A percentile compares a stretch with the other conserved stretches of the same genome.
phyloP scores from a whole-genome alignment of 2,113 vertebrate species.

The Tragelaphus scriptus region DNA sequence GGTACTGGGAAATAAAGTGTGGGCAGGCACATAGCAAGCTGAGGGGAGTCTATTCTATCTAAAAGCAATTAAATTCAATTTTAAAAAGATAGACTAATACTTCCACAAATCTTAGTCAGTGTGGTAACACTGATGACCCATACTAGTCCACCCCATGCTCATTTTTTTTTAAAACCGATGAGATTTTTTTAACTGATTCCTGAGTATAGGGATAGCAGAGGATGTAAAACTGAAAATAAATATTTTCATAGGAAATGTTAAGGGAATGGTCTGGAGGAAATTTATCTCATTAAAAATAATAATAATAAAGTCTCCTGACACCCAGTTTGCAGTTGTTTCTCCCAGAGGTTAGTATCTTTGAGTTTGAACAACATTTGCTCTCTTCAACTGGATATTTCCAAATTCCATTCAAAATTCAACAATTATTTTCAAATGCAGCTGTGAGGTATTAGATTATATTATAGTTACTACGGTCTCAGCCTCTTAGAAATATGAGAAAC shows the following conservation, averaged over 20 bases:
- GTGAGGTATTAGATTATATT: background rate
- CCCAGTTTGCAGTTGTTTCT: background rate
- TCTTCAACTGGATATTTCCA: background rate
- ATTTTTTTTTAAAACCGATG: background rate
- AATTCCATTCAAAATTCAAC: background rate
- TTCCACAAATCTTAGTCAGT: background rate
- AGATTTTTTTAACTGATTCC: background rate
- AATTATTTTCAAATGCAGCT: background rate
- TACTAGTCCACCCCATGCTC: background rate
- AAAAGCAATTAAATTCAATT: background rate
- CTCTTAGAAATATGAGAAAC: background rate
- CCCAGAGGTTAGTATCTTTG: background rate
- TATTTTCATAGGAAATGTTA: background rate
- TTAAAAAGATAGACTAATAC: background rate
- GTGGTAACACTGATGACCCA: fast-evolving
- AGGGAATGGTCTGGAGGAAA: background rate
- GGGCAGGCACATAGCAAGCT: background rate
- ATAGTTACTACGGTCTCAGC: background rate
- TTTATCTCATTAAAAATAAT: no score
- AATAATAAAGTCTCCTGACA: background rate
- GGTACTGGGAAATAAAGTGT: background rate
- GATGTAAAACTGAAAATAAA: background rate
- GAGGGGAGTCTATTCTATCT: background rate
- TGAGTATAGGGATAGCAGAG: background rate
- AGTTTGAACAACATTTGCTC: background rate